Evolutionary conservation across 2,797 vertebrate genomes (phyloP).

Genomic region (Apogon talboti): DNA sequence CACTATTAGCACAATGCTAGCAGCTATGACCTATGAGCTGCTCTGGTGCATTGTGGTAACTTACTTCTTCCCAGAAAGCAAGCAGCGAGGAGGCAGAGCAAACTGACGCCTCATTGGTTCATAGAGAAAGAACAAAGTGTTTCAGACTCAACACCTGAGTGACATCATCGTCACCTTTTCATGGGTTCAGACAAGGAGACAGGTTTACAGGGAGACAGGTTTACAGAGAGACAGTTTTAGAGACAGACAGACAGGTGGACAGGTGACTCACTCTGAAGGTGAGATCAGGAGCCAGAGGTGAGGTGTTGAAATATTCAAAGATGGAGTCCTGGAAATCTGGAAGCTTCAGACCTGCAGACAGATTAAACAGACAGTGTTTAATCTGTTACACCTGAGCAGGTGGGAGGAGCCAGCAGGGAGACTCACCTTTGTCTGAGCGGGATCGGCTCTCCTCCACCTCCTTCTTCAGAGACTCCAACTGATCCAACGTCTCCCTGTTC

Average conservation of each 20-base stretch:
- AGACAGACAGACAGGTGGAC: too few relatives aligned
- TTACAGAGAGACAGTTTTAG: too few relatives aligned
- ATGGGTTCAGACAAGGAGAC: too few relatives aligned
- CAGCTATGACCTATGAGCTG: background rate
- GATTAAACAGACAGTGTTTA: background rate
- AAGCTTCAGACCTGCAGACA: constrained; percentile 88
- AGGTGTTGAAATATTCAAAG: constrained; percentile 98
- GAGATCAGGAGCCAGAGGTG: constrained; percentile 93
- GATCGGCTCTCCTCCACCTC: constrained; percentile 91
- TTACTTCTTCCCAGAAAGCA: constrained; percentile 90
- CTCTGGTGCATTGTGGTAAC: constrained; percentile 56
- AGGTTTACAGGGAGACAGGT: too few relatives aligned
- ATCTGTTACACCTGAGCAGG: background rate
- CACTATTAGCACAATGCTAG: constrained; percentile 5
- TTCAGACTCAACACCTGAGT: constrained; percentile 35
- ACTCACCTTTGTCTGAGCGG: constrained; percentile 88
- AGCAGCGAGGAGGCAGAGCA: constrained; percentile 87
- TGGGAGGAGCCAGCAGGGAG: background rate
- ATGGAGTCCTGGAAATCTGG: constrained; percentile 96
- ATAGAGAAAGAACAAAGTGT: constrained; percentile 53
- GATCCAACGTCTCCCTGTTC: constrained; percentile 88
- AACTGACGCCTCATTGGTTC: constrained; percentile 84
- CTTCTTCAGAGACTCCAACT: constrained; percentile 91
- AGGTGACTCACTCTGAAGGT: constrained; percentile 90
- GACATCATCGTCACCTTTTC: constrained; percentile 23